Evolutionary conservation across 1,140 invertebrate genomes (phyloP).

Genomic region (Meloidogyne chitwoodi): DNA sequence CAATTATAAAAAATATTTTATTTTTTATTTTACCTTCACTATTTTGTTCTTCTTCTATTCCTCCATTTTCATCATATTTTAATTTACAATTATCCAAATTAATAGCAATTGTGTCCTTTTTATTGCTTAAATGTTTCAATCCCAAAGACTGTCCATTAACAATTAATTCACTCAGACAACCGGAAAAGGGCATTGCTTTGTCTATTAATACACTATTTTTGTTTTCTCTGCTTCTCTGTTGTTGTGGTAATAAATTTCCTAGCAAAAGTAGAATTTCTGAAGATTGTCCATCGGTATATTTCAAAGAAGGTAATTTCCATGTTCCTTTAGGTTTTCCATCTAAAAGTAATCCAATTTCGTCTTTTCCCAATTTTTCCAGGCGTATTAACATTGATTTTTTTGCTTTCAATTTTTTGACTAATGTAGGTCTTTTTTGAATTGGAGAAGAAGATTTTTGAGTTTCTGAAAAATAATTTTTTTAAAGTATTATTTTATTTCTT

Average conservation of each 20-base stretch:
- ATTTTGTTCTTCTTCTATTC: not conserved
- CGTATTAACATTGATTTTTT: not conserved
- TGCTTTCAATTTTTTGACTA: not conserved
- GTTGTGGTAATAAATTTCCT: not conserved
- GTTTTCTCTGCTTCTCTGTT: not conserved
- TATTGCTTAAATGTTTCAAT: not conserved
- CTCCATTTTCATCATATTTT: not conserved
- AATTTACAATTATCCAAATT: constrained; percentile 1
- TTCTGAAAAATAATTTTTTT: not conserved
- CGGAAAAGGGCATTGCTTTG: not conserved
- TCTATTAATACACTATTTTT: not conserved
- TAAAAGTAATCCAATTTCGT: not conserved
- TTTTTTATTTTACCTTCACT: not conserved
- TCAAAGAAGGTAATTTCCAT: not conserved
- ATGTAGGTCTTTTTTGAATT: not conserved
- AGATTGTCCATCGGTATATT: not conserved
- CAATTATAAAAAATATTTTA: no score
- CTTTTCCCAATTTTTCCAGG: not conserved
- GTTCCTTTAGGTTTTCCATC: constrained; percentile 1
- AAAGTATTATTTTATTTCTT: no score
- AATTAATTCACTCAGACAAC: constrained; percentile 7
- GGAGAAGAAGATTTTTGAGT: not conserved
- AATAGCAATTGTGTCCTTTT: not conserved
- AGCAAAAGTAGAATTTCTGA: constrained; percentile 2
- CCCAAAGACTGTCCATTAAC: constrained; percentile 3